These are phyloP conservation scores for Ceyx erithaca DNA, from an alignment of 2,797 vertebrate genomes.

Conservation along the genomic window DNA sequence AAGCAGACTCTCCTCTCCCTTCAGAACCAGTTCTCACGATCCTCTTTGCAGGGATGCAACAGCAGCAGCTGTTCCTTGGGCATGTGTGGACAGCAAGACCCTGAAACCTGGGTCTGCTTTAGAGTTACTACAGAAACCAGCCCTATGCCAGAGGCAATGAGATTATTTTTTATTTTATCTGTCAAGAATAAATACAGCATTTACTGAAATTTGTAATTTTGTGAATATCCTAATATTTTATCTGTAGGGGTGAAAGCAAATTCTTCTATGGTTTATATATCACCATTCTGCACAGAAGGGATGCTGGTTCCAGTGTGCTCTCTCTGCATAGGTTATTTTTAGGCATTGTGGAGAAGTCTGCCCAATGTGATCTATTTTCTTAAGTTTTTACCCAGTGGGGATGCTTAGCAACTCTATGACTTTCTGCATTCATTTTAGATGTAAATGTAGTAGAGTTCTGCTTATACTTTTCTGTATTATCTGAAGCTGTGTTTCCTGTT, in stretches of 20 bases:
- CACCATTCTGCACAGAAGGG: neutral
- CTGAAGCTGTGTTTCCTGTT: neutral
- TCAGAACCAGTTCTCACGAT: neutral
- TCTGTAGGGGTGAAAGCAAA: neutral
- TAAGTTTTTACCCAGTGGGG: neutral
- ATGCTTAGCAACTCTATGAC: neutral
- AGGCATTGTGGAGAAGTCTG: neutral
- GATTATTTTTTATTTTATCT: neutral
- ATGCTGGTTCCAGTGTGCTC: neutral
- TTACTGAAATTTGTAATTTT: neutral
- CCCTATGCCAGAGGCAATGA: neutral
- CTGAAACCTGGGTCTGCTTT: neutral
- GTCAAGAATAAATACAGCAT: neutral
- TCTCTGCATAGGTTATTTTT: neutral
- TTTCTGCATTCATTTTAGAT: neutral
- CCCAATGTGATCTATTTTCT: neutral
- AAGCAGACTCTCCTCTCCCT: neutral
- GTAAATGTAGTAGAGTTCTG: neutral
- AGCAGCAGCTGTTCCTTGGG: neutral
- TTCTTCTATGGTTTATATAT: neutral
- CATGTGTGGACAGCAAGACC: rapidly evolving
- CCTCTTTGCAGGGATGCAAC: neutral
- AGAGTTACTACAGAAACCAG: neutral
- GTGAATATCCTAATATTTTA: neutral
- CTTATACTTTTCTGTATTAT: neutral